Conservation (phyloP, 2,888 invertebrate genomes). For the Rhagonycha fulva region DNA sequence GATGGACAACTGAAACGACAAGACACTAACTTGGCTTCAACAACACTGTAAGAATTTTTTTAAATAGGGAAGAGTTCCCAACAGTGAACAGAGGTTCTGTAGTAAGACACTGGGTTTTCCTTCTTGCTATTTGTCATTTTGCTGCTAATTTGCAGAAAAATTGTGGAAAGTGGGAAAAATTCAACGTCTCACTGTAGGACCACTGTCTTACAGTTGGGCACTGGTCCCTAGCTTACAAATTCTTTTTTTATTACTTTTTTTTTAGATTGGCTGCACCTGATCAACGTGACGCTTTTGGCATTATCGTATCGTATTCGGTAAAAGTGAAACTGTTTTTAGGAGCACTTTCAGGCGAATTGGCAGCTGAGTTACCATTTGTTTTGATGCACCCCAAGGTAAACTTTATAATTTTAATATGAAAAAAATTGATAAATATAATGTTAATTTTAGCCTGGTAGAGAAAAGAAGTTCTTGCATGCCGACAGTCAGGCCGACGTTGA, state of each 20-base stretch:
- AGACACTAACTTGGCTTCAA: constrained; percentile 87
- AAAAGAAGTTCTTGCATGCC: constrained; percentile 64
- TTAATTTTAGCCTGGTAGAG: constrained; percentile 54
- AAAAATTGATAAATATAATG: neutral
- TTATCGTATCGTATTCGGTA: constrained; percentile 93
- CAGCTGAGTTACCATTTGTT: constrained; percentile 89
- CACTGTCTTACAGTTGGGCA: no score
- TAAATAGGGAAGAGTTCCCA: no score
- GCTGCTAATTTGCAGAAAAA: no score
- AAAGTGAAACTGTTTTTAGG: constrained; percentile 94
- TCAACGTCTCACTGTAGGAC: no score
- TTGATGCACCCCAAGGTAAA: constrained; percentile 86
- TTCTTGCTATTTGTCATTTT: no score
- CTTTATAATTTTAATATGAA: neutral
- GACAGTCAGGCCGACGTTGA: constrained; percentile 77
- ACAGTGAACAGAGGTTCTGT: no score
- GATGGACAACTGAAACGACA: constrained; percentile 87
- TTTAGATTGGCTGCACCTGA: constrained; percentile 73
- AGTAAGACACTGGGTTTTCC: no score
- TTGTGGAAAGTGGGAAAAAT: no score
- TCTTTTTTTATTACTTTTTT: constrained; percentile 14
- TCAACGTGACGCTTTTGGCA: constrained; percentile 91
- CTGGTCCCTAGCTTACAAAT: neutral
- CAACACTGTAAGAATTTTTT: constrained; percentile 74
- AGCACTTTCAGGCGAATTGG: constrained; percentile 88